Percentiles rank a stretch among this genome's conserved stretches.
Conservation (phyloP, 1,140 invertebrate genomes). For the Bombus picipes region DNA sequence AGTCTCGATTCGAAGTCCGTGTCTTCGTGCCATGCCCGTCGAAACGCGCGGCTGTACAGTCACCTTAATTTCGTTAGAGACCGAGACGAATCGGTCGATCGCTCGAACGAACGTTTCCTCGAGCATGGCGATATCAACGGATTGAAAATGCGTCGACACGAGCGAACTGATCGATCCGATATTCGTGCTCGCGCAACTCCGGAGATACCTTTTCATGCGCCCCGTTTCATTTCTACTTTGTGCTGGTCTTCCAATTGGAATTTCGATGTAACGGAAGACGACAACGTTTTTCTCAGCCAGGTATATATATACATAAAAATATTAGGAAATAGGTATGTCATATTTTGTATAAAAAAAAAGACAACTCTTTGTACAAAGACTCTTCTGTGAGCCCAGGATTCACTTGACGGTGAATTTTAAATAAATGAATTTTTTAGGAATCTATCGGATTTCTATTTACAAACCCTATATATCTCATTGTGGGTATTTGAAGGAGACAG, state of each 20-base stretch:
- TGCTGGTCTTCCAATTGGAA: conserved; percentile 19
- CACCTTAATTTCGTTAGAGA: conserved; percentile 24
- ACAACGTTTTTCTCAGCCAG: conserved; percentile 28
- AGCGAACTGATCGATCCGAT: conserved; percentile 73
- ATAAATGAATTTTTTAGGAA: conserved; percentile 80
- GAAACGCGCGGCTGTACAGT: conserved; percentile 51
- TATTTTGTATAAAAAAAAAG: conserved; percentile 76
- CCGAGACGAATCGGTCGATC: conserved; percentile 1
- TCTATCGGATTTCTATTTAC: not conserved
- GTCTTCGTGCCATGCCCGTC: conserved; percentile 20
- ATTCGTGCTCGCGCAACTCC: conserved; percentile 62
- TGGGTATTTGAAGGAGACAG: too few relatives aligned
- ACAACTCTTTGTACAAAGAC: conserved; percentile 74
- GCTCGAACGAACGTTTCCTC: not conserved
- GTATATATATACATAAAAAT: conserved; percentile 49
- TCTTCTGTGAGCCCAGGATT: conserved; percentile 56
- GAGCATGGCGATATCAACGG: conserved; percentile 26
- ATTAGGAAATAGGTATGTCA: conserved; percentile 57
- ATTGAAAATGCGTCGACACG: conserved; percentile 56
- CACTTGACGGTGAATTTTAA: conserved; percentile 61
- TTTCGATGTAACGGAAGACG: conserved; percentile 62
- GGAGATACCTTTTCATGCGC: conserved; percentile 41
- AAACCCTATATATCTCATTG: not conserved
- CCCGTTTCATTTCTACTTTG: conserved; percentile 42
- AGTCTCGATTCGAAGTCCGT: conserved; percentile 22